Percentiles rank a stretch among this genome's conserved stretches.
phyloP scores from a whole-genome alignment of 1,140 invertebrate genomes.

The Limonius californicus region DNA sequence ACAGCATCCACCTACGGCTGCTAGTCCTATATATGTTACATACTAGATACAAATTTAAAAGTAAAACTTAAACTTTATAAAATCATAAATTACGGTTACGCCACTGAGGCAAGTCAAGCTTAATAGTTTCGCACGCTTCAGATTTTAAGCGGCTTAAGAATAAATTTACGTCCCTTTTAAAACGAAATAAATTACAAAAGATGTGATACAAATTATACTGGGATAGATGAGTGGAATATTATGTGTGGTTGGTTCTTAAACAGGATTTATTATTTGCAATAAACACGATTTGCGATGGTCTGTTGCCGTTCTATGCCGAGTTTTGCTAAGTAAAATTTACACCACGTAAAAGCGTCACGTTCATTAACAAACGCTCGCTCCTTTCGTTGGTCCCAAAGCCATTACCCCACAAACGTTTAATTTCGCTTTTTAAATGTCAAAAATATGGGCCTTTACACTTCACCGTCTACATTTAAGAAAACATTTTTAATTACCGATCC shows the following conservation, averaged over 20 bases:
- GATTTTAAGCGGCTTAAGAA: slow-evolving; percentile 2
- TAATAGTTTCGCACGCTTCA: not conserved
- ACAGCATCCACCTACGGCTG: not conserved
- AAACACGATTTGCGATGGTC: slow-evolving; percentile 40
- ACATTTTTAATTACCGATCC: no score
- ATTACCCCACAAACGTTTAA: no score
- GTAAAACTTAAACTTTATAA: no score
- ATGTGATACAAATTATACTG: slow-evolving; percentile 12
- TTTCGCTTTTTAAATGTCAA: no score
- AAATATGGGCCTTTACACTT: no score
- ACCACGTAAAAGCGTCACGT: slow-evolving; percentile 3
- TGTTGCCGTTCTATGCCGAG: slow-evolving; percentile 33
- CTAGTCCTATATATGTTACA: not conserved
- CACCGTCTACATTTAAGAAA: no score
- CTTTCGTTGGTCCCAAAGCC: no score
- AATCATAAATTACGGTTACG: no score
- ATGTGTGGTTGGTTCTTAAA: slow-evolving; percentile 15
- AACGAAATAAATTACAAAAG: slow-evolving; percentile 12
- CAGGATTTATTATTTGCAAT: slow-evolving; percentile 27
- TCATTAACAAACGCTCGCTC: no score
- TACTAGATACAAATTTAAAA: not conserved
- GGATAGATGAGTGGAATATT: slow-evolving; percentile 13
- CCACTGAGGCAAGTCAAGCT: not conserved
- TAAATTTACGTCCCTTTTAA: not conserved
- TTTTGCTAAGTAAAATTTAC: not conserved